Base-by-base conservation (phyloP, 2,888 invertebrate species). In the Aleiodes leptofemur region DNA sequence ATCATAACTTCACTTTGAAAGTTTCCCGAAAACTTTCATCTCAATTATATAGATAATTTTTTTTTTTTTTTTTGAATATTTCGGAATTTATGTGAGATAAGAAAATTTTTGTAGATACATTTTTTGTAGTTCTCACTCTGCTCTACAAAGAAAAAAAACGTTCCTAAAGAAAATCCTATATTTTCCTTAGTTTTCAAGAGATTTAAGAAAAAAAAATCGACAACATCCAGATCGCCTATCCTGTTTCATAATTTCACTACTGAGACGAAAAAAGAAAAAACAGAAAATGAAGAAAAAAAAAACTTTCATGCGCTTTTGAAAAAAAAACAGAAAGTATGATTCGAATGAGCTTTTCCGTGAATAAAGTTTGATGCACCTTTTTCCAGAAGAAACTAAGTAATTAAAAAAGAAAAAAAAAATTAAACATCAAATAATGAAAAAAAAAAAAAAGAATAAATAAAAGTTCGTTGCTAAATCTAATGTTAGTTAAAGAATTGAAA, bases 331-430 rank as follows among this genome's bases (percentile, higher is more conserved):
- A 64, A 64, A 64, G 64, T 64, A 64, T 48, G 64, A 64, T 48
- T 64, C 64, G 64, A 64, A 64, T 64, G 38, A 64, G 64, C 64
- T 64, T 64, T 61, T 64, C 64, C 64, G 64, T 64, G 64, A 77
- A 78, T 72, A 71, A 74, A 78, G 74, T 77, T 78, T 75, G 77
- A 79, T 76, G 77, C 75, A 75, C 72, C 77, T 70, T 56, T 55
- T 43, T 66, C 13, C 68, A 51, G 68, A 53, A 68, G 16, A 66
- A 72, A 57, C 31, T 14, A 48, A 57, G 29, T 38, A 55, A 70
- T 16, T 57, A 43, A 70, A 55, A 43, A 57, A 70, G 14, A 23
- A 23, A 23, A 23, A 23, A 23, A 23, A 23, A 23, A 23, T 23
- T 23, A 23, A 57, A 57, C 48, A 66, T 11, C 29, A 51, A 23